Evolutionary conservation across 2,113 vertebrate genomes (phyloP), one percentile per base, ranked within the genome.

Genomic region (Daphoenositta chrysoptera): DNA sequence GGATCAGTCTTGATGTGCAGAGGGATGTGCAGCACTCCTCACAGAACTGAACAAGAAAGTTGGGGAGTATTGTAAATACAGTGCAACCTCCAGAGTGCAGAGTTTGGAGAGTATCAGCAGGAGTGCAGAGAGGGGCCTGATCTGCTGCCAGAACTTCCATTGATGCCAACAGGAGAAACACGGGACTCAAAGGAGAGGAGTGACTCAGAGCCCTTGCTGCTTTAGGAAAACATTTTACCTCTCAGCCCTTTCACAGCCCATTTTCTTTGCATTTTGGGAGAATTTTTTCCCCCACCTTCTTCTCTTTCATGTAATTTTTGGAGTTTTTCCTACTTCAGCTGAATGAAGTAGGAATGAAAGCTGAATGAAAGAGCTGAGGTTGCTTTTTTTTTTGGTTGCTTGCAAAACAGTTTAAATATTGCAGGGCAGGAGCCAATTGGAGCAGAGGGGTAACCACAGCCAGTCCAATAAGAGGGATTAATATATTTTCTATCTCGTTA

Each of bases 281-380:
- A 9, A 9, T 73, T 45, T 45, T 63, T 53, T 15, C 7, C 10
- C 2, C 30, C 35, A 51, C 16, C 56, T 50, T 93, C 68, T 44
- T 89, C 77, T 73, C 82, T 76, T 94, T 93, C 66, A 64, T 76
- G 47, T 79, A 64, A 75, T 90, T 84, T 90, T 78, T 63, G 23
- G 65, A 88, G 16, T 58, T 93, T 87, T 93, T 83, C 79, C 79
- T 76, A 44, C 65, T 94, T 92, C 89, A 93, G 91, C 91, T 93
- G 61, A 92, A 76, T n/a, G n/a, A n/a, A n/a, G n/a, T n/a, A n/a
- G n/a, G n/a, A n/a, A n/a, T n/a, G n/a, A n/a, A n/a, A n/a, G n/a
- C n/a, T n/a, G n/a, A n/a, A n/a, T 71, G 39, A 3, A 78, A 78
- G 42, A 83, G 83, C 75, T 95, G 89, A 95, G 68, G 66, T 60